Conservation (phyloP, 2,888 invertebrate species). For the Eledona agricola region DNA sequence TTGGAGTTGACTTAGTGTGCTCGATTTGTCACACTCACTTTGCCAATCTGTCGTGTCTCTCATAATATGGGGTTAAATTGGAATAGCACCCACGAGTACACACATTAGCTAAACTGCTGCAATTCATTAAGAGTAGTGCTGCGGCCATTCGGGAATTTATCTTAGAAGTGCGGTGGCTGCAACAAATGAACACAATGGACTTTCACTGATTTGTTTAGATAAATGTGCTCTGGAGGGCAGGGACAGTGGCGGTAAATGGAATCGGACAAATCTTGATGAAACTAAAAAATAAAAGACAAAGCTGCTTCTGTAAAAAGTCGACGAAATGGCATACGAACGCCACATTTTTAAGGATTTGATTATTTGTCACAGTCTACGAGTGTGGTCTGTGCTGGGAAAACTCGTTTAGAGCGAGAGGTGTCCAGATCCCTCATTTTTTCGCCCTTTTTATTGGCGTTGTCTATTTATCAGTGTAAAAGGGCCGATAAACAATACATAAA, state of each 20-base stretch:
- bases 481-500: constrained; percentile 37
- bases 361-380: too few relatives aligned
- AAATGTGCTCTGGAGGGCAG: too few relatives aligned
- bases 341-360: constrained; percentile 2
- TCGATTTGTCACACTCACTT: constrained; percentile 60
- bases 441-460: constrained; percentile 23
- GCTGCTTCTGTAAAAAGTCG: too few relatives aligned
- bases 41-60: constrained; percentile 56
- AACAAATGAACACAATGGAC: too few relatives aligned
- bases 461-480: constrained; percentile 35
- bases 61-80: constrained; percentile 51
- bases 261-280: too few relatives aligned
- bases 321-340: too few relatives aligned
- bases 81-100: constrained; percentile 43
- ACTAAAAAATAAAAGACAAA: too few relatives aligned
- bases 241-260: neutral
- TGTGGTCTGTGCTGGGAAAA: too few relatives aligned
- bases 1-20: constrained; percentile 55
- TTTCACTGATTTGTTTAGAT: too few relatives aligned
- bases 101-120: constrained; percentile 51
- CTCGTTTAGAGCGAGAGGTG: constrained; percentile 17
- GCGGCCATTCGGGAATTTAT: constrained; percentile 1
- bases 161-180: constrained; percentile 2
- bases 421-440: constrained; percentile 26
- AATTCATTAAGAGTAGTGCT: constrained; percentile 51